These are phyloP conservation scores for Stegophylla sp. DNA, from an alignment of 2,888 invertebrate genomes.

Conservation along the genomic window DNA sequence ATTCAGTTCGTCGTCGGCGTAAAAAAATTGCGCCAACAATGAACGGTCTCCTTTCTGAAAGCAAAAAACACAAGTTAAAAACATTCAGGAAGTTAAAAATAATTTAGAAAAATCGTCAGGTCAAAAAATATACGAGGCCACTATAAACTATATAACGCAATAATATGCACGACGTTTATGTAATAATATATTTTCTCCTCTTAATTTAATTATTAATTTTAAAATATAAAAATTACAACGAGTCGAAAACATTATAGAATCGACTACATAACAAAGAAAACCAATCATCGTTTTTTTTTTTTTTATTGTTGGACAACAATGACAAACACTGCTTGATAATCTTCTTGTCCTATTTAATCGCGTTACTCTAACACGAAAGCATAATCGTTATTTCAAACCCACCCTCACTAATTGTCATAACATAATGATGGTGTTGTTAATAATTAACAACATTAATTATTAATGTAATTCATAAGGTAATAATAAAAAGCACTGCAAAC, in stretches of 20 bases:
- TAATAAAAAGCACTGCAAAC: not conserved
- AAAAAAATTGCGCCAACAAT: slow-evolving; percentile 93
- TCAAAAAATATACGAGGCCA: not conserved
- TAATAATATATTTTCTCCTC: slow-evolving; percentile 24
- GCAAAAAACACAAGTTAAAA: slow-evolving; percentile 57
- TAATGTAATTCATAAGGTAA: not conserved
- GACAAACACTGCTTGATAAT: not conserved
- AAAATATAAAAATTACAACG: slow-evolving; percentile 7
- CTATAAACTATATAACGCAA: not conserved
- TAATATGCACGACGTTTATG: slow-evolving; percentile 21
- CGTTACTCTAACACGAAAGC: not conserved
- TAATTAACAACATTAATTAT: not conserved
- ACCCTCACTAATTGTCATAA: not conserved
- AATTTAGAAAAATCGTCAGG: not conserved
- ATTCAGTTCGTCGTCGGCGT: slow-evolving; percentile 95
- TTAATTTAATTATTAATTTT: slow-evolving; percentile 34
- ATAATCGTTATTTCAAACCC: not conserved
- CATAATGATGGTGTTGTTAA: not conserved
- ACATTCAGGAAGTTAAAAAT: slow-evolving; percentile 6
- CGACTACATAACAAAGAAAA: not conserved
- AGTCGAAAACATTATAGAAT: slow-evolving; percentile 10
- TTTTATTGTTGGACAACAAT: not conserved
- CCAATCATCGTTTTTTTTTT: not conserved
- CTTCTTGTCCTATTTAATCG: not conserved
- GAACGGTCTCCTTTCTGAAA: slow-evolving; percentile 91